Conservation (phyloP, 2,113 vertebrate species). For the Sapayoa aenigma region DNA sequence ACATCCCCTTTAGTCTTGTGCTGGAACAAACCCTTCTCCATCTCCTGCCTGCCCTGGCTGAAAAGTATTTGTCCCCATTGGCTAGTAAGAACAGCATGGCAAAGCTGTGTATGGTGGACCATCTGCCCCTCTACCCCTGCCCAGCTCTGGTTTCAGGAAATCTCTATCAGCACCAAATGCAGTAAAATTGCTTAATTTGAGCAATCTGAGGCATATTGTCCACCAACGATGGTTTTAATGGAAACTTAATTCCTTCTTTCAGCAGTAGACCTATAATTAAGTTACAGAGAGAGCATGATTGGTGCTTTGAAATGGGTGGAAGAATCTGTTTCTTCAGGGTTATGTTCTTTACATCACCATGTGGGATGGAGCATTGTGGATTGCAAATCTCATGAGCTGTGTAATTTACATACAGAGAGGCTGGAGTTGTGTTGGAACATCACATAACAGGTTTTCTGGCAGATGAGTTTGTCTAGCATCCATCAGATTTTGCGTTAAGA, state of each 20-base stretch:
- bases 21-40: background rate
- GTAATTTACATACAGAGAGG: background rate
- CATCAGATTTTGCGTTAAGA: background rate
- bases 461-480: background rate
- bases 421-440: background rate
- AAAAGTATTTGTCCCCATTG: background rate
- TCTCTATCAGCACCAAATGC: background rate
- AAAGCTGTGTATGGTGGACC: background rate
- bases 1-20: background rate
- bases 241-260: constrained; percentile 21
- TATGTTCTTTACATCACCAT: background rate
- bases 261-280: constrained; percentile 40
- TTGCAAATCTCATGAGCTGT: background rate
- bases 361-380: constrained; percentile 28
- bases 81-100: background rate
- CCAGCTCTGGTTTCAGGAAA: background rate
- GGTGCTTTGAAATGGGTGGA: constrained; percentile 23
- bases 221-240: background rate
- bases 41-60: background rate
- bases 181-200: background rate
- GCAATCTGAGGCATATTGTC: background rate
- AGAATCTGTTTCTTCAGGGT: constrained; percentile 53
- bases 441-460: background rate
- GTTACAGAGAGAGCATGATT: background rate
- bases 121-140: background rate